A percentile compares a stretch with the other conserved stretches of the same genome.
These are phyloP conservation scores for Cecidostiba fungosa DNA, from an alignment of 2,888 invertebrate species.

Conservation along the genomic window DNA sequence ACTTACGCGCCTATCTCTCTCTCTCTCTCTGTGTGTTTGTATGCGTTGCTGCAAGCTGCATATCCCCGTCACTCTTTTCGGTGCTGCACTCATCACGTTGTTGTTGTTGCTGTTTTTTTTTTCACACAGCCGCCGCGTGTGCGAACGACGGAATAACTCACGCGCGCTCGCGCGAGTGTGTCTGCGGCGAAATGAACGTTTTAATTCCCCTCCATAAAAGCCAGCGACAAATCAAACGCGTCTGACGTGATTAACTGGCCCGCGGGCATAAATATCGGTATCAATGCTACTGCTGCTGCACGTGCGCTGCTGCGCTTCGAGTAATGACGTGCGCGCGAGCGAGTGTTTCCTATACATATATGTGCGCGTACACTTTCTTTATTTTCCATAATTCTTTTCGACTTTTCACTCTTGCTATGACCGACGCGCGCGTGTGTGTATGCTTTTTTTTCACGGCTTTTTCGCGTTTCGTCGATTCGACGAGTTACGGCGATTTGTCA, in stretches of 20 bases:
- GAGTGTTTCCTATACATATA: too few species aligned
- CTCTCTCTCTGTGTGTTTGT: neutral
- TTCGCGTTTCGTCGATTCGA: constrained; percentile 15
- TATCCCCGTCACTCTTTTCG: constrained; percentile 52
- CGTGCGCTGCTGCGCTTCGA: constrained; percentile 17
- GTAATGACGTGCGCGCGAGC: constrained; percentile 9
- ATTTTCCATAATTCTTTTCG: constrained; percentile 54
- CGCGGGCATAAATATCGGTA: constrained; percentile 78
- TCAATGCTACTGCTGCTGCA: constrained; percentile 72
- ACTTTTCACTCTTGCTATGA: constrained; percentile 24
- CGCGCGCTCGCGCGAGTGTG: constrained; percentile 74
- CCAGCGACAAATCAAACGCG: constrained; percentile 80
- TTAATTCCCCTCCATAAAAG: constrained; percentile 80
- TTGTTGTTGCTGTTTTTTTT: constrained; percentile 64
- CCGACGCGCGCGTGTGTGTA: neutral
- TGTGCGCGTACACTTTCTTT: constrained; percentile 28
- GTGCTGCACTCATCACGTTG: constrained; percentile 59
- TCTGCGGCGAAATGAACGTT: constrained; percentile 79
- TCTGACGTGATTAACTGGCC: constrained; percentile 79
- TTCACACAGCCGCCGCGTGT: neutral
- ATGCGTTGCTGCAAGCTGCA: neutral
- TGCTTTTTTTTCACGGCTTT: neutral
- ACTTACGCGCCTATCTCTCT: constrained; percentile 23
- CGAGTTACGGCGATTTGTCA: constrained; percentile 29
- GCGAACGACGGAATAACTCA: constrained; percentile 75